These are phyloP conservation scores for Urocitellus parryii DNA, from an alignment of 2,113 vertebrate genomes.

Conservation along the genomic window DNA sequence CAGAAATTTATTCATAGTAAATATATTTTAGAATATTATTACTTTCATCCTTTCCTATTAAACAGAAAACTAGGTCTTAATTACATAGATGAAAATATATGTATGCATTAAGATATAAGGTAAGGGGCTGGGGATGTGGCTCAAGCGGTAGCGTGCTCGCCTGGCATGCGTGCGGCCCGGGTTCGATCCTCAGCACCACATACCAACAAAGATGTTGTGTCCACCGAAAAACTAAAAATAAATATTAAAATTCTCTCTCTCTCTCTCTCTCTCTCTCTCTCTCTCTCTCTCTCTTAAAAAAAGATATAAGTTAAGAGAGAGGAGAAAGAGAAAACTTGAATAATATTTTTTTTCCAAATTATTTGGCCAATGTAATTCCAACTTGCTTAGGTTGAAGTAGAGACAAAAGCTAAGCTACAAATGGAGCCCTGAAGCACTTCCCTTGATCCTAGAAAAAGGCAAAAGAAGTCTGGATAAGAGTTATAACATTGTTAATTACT, in stretches of 20 bases:
- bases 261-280: too few species aligned
- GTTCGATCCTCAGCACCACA: too few species aligned
- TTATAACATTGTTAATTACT: not conserved
- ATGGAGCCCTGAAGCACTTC: not conserved
- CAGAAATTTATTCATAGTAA: not conserved
- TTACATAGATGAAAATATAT: not conserved
- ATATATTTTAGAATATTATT: not conserved
- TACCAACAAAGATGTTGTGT: too few species aligned
- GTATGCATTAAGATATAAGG: accelerated
- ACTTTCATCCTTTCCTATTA: not conserved
- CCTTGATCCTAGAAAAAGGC: not conserved
- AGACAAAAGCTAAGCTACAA: not conserved
- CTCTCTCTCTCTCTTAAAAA: too few species aligned
- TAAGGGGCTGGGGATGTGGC: too few species aligned
- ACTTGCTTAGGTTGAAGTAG: not conserved
- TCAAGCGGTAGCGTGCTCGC: too few species aligned
- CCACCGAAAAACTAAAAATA: too few species aligned
- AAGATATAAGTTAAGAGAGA: not conserved
- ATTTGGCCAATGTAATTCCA: not conserved
- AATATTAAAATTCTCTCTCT: too few species aligned
- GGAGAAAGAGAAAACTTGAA: not conserved
- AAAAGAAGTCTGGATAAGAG: not conserved
- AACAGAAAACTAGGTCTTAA: constrained; percentile 24
- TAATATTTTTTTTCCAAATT: not conserved
- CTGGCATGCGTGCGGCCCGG: too few species aligned